Conservation (phyloP, 2,113 vertebrate species). For the Gnathonemus echidnorhynchus region DNA sequence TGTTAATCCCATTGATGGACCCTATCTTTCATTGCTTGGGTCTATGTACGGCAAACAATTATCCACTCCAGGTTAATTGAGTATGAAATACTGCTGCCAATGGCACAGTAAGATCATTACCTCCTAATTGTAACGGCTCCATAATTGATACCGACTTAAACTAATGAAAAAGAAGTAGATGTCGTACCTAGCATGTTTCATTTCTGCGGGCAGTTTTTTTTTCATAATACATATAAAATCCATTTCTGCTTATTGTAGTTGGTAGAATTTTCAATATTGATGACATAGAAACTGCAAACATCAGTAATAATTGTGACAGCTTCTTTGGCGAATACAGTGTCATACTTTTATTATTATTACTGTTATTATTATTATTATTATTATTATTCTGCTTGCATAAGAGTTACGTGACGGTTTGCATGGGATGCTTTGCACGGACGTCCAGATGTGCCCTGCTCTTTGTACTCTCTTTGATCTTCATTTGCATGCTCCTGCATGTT, state of each 20-base stretch:
- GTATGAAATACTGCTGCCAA: not conserved
- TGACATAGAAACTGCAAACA: not conserved
- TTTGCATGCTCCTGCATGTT: not conserved
- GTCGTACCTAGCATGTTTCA: not conserved
- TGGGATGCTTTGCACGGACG: not conserved
- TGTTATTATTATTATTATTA: not conserved
- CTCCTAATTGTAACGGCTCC: not conserved
- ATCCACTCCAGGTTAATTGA: constrained; percentile 13
- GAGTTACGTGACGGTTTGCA: constrained; percentile 1
- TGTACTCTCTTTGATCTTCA: not conserved
- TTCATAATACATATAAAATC: not conserved
- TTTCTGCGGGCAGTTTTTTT: not conserved
- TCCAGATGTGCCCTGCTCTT: not conserved
- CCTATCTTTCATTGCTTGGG: not conserved
- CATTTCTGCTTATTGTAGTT: not conserved
- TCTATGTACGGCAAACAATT: not conserved
- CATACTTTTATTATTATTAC: not conserved
- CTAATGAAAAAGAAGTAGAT: not conserved
- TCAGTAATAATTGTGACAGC: not conserved
- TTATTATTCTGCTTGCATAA: not conserved
- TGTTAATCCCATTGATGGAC: not conserved
- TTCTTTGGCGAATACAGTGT: not conserved
- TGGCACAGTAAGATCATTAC: not conserved
- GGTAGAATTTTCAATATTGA: not conserved
- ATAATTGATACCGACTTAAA: not conserved